These are phyloP conservation scores for Aporrectodea caliginosa DNA, from an alignment of 1,140 invertebrate genomes.

Conservation along the genomic window DNA sequence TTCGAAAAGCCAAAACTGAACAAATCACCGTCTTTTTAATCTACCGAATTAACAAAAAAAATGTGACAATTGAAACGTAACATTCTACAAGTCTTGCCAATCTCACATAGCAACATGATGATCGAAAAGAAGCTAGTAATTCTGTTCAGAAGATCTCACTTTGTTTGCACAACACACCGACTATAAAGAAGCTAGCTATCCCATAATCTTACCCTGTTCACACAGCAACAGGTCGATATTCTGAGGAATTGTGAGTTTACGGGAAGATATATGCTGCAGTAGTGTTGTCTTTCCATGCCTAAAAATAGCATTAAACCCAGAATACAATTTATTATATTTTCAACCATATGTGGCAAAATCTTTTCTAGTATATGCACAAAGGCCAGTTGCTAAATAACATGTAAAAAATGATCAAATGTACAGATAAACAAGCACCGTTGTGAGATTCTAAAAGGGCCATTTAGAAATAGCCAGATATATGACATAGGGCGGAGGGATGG, in stretches of 20 bases:
- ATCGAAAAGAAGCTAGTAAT: no score
- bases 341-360: neutral
- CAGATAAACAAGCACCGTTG: neutral
- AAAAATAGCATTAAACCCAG: slow-evolving; percentile 34
- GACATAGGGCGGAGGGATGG: no score
- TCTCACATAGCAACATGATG: no score
- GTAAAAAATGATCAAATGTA: neutral
- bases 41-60: no score
- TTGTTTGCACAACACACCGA: no score
- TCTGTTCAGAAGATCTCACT: no score
- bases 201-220: slow-evolving; percentile 80
- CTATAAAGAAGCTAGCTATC: no score
- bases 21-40: no score
- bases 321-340: neutral
- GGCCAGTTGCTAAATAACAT: neutral
- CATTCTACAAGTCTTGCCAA: no score
- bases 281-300: slow-evolving; percentile 98
- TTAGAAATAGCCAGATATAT: slow-evolving; percentile 1
- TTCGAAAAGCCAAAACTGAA: no score
- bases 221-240: slow-evolving; percentile 97
- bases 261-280: slow-evolving; percentile 81
- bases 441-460: neutral
- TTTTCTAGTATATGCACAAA: neutral
- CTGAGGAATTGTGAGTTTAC: slow-evolving; percentile 86
- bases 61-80: no score